Percentiles rank a stretch among this genome's conserved stretches.
Conservation (phyloP, 2,113 vertebrate species). For the Prolemur simus region DNA sequence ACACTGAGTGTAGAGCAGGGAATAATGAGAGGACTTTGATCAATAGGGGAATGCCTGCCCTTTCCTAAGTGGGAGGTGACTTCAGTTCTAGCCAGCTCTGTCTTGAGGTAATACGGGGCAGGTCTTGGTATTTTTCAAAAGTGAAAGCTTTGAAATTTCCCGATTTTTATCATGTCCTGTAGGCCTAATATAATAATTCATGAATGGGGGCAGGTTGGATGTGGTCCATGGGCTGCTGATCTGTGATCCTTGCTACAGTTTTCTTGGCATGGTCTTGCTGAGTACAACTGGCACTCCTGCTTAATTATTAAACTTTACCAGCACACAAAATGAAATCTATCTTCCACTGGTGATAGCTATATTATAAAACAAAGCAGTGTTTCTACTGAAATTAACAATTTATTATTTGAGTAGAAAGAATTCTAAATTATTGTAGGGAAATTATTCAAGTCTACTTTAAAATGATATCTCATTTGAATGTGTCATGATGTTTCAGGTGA, state of each 20-base stretch:
- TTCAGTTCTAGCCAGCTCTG: not conserved
- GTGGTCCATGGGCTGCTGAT: not conserved
- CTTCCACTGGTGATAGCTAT: not conserved
- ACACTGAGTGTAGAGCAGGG: not conserved
- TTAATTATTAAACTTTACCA: constrained; percentile 36
- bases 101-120: not conserved
- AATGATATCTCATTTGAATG: constrained; percentile 16
- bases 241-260: not conserved
- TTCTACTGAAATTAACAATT: constrained; percentile 22
- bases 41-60: not conserved
- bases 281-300: not conserved
- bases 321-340: constrained; percentile 36
- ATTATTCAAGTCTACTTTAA: constrained; percentile 44
- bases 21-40: not conserved
- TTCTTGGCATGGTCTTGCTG: not conserved
- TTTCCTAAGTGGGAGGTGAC: not conserved
- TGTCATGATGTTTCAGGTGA: constrained; percentile 10
- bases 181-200: not conserved
- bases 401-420: constrained; percentile 7
- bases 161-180: not conserved
- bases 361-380: constrained; percentile 45
- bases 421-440: constrained; percentile 1
- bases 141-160: constrained; percentile 4
- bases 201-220: not conserved
- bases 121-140: not conserved